Evolutionary conservation across 2,888 invertebrate species (phyloP).

Genomic region (Cerceris rybyensis): DNA sequence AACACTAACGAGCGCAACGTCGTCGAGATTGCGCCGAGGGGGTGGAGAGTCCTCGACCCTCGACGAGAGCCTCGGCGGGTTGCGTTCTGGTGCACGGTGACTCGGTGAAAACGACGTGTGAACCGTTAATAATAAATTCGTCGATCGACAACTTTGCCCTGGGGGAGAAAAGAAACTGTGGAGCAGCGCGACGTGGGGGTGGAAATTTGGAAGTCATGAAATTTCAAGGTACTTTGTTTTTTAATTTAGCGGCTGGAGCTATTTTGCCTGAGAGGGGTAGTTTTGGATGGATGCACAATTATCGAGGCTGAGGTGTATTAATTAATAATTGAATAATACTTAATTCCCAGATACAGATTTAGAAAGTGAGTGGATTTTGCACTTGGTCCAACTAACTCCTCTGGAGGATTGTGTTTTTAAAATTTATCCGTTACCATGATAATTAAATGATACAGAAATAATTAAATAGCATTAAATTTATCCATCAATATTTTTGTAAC

Average conservation of each 20-base stretch:
- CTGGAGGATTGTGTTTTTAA: too few relatives aligned
- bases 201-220: neutral
- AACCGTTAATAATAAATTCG: conserved; percentile 42
- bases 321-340: too few relatives aligned
- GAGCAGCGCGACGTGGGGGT: neutral
- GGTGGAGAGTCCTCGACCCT: neutral
- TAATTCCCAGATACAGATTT: too few relatives aligned
- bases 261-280: too few relatives aligned
- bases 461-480: too few relatives aligned
- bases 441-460: too few relatives aligned
- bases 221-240: neutral
- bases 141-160: neutral
- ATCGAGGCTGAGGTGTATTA: too few relatives aligned
- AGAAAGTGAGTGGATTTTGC: too few relatives aligned
- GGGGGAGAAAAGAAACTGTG: neutral
- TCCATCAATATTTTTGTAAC: too few relatives aligned
- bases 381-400: too few relatives aligned
- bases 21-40: conserved; percentile 34
- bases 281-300: too few relatives aligned
- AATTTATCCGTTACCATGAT: too few relatives aligned
- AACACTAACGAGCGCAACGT: conserved; percentile 44
- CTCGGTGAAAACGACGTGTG: conserved; percentile 37
- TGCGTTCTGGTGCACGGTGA: conserved; percentile 36
- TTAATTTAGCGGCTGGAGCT: neutral
- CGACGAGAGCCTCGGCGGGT: conserved; percentile 11